phyloP scores from a whole-genome alignment of 2,797 vertebrate species.

The Parauchenoglanis punctatus region DNA sequence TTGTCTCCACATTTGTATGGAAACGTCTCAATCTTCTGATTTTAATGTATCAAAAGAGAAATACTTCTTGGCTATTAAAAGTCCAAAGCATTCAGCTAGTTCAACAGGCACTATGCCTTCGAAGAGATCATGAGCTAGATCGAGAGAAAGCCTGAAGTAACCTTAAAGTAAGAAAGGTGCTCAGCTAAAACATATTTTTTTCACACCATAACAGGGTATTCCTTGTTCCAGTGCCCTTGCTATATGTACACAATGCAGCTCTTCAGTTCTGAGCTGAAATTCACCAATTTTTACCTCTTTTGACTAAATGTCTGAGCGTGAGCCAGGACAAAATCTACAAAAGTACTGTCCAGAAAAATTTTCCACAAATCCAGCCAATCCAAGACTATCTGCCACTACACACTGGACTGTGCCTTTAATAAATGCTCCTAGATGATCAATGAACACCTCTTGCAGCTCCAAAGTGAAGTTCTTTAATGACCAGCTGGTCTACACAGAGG shows the following conservation, averaged over 20 bases:
- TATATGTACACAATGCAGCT: slow-evolving; percentile 24
- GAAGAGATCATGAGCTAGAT: slow-evolving; percentile 39
- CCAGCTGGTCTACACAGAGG: not conserved
- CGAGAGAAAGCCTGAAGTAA: slow-evolving; percentile 23
- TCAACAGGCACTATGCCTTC: slow-evolving; percentile 26
- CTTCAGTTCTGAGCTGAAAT: slow-evolving; percentile 31
- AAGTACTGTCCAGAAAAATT: slow-evolving; percentile 49
- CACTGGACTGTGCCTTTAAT: slow-evolving; percentile 44
- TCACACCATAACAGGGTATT: slow-evolving; percentile 32
- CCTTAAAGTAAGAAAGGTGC: slow-evolving; percentile 37
- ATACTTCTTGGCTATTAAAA: slow-evolving; percentile 35
- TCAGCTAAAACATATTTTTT: slow-evolving; percentile 35
- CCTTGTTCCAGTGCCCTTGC: not conserved
- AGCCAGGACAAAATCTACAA: slow-evolving; percentile 46
- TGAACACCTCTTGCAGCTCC: not conserved
- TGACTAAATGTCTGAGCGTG: slow-evolving; percentile 25
- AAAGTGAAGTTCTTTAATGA: not conserved
- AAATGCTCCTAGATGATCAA: not conserved
- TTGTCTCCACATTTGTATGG: slow-evolving; percentile 37
- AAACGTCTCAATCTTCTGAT: not conserved
- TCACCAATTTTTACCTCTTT: slow-evolving; percentile 35
- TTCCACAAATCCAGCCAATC: slow-evolving; percentile 48
- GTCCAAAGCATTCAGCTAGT: slow-evolving; percentile 18
- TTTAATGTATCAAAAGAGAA: slow-evolving; percentile 34
- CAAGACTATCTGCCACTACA: slow-evolving; percentile 52